These are phyloP conservation scores for Trypoxylon attenuatum DNA, from an alignment of 2,888 invertebrate species.

Conservation along the genomic window DNA sequence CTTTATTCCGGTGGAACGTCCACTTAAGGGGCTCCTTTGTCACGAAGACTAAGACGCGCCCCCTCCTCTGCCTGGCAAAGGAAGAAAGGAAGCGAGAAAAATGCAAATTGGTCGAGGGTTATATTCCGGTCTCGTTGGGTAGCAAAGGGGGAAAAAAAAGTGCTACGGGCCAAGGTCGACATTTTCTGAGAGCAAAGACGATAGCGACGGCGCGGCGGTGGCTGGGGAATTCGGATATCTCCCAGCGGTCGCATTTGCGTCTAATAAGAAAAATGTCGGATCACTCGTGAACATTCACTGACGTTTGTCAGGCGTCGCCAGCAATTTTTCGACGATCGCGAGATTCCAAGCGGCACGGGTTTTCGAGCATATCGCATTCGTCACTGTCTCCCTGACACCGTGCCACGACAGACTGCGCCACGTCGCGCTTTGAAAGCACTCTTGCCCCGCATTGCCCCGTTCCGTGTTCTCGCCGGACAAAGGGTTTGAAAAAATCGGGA, in stretches of 20 bases:
- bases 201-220: no score
- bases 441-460: neutral
- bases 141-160: slow-evolving; percentile 32
- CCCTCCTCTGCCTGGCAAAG: neutral
- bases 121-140: slow-evolving; percentile 22
- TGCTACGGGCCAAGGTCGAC: slow-evolving; percentile 26
- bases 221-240: slow-evolving; percentile 12
- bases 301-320: slow-evolving; percentile 22
- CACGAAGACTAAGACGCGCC: slow-evolving; percentile 16
- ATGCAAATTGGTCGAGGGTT: slow-evolving; percentile 41
- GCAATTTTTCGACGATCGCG: neutral
- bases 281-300: slow-evolving; percentile 3
- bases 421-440: neutral
- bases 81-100: slow-evolving; percentile 22
- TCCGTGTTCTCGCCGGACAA: neutral
- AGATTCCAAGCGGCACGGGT: neutral
- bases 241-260: slow-evolving; percentile 21
- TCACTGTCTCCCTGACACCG: neutral
- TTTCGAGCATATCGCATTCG: neutral
- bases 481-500: neutral
- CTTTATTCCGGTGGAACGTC: slow-evolving; percentile 42
- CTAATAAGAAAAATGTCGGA: slow-evolving; percentile 39
- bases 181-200: slow-evolving; percentile 36
- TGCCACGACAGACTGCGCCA: neutral
- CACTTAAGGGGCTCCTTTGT: slow-evolving; percentile 48